Conservation (phyloP, 2,888 invertebrate genomes). For the Danaus chrysippus region DNA sequence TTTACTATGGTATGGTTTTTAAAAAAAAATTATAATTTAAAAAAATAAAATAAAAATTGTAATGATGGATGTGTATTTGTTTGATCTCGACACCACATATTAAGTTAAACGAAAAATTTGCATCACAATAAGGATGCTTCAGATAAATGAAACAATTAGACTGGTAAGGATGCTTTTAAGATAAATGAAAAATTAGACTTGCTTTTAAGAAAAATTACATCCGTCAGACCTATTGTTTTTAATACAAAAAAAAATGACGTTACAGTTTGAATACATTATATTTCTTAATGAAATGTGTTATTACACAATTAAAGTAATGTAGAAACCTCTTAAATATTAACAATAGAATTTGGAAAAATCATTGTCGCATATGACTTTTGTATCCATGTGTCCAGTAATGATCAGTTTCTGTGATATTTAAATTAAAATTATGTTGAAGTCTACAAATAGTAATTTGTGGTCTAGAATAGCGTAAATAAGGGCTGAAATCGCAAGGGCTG, state of each 20-base stretch:
- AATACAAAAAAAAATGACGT: too few species aligned
- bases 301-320: too few species aligned
- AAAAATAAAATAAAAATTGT: background rate
- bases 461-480: constrained; percentile 24
- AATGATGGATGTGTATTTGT: background rate
- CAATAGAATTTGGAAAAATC: too few species aligned
- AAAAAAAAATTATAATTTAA: constrained; percentile 32
- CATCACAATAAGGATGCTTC: background rate
- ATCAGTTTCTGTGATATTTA: background rate
- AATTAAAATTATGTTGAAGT: background rate
- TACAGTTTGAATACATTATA: too few species aligned
- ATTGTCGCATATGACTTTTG: too few species aligned
- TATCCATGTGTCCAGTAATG: background rate
- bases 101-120: background rate
- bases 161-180: background rate
- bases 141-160: constrained; percentile 1
- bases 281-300: too few species aligned
- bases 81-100: constrained; percentile 3
- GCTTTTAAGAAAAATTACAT: background rate
- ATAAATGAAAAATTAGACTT: background rate
- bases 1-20: constrained; percentile 64
- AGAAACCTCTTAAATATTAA: too few species aligned
- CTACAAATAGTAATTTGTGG: constrained; percentile 17
- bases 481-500: constrained; percentile 50
- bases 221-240: background rate